Base-by-base conservation (phyloP, 2,888 invertebrate genomes). In the Drosophila melanosoma region DNA sequence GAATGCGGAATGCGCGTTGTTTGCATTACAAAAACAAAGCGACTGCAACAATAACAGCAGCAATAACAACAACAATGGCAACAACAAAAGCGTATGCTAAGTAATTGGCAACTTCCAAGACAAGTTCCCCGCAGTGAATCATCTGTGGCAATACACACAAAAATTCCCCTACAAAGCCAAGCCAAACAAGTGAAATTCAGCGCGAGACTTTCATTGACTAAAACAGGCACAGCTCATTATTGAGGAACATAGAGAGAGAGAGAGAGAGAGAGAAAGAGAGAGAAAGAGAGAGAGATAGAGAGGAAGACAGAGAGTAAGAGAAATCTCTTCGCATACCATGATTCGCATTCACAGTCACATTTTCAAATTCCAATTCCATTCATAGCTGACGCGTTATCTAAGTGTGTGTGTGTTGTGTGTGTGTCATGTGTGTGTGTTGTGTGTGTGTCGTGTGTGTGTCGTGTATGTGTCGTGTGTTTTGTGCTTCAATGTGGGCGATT, bases 341-440 rank as follows among this genome's bases (percentile, higher is more conserved):
- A 71, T 64, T 72, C 60, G 52, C 48, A 61, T 52, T 69, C 61
- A 23, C 49, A 52, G 49, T 72, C 65, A 62, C 62, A 63, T 67
- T 58, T 56, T 26, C 54, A 69, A 76, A 76, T 77, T 74, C 73
- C 73, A 77, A 67, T 69, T 74, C 77, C 76, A 76, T 76, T 76
- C 76, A 76, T 40, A 69, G 76, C 61, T 48, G 48, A 38, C 59
- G 32, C 48, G 33, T 61, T 60, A 17, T 58, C n/a, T 12, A 11
- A 20, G 23, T 20, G 35, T n/a, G 17, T 63, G 32, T 45, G 33
- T 42, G 6, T 38, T 17, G 40, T 45, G 36, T 33, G 26, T 35
- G 42, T 40, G 11, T 32, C 29, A 52, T 51, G 8, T 49, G 56
- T 51, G 8, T 49, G 3, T 42, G 15, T 42, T 32, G 32, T 29